These are phyloP conservation scores for Thereva nobilitata DNA, from an alignment of 2,888 invertebrate species.

Conservation along the genomic window DNA sequence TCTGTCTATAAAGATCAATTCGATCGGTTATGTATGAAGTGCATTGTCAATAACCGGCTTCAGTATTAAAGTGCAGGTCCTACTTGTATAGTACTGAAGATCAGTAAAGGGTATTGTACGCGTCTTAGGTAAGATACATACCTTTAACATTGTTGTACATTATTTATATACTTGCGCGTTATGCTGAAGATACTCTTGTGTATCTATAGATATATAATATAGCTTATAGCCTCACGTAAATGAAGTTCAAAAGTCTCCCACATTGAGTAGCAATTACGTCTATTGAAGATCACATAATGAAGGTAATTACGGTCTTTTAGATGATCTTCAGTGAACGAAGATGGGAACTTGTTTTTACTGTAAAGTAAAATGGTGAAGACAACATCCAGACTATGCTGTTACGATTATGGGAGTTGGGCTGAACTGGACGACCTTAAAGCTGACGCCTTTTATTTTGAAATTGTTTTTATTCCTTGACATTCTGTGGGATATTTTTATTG, in stretches of 20 bases:
- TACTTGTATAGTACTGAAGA: neutral
- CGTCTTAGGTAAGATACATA: neutral
- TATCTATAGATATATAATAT: neutral
- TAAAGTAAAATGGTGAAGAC: neutral
- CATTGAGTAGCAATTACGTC: conserved; percentile 27
- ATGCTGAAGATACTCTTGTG: neutral
- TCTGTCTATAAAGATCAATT: neutral
- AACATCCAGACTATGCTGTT: conserved; percentile 3
- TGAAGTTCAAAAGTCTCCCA: conserved; percentile 32
- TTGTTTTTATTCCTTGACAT: conserved; percentile 32
- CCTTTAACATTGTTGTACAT: too few species aligned
- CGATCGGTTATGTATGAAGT: conserved; percentile 6
- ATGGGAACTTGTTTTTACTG: conserved; percentile 21
- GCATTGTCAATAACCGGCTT: conserved; percentile 13
- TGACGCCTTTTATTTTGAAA: conserved; percentile 9
- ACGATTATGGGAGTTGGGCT: conserved; percentile 3
- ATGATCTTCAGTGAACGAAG: conserved; percentile 11
- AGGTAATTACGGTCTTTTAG: conserved; percentile 26
- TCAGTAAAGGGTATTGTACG: neutral
- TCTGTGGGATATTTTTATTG: conserved; percentile 9
- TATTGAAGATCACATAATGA: conserved; percentile 32
- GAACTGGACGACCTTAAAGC: conserved; percentile 30
- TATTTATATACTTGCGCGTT: conserved; percentile 5
- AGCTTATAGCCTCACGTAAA: conserved; percentile 9
- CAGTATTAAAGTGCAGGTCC: neutral